phyloP scores from a whole-genome alignment of 1,140 invertebrate genomes.

The Grapholita molesta region DNA sequence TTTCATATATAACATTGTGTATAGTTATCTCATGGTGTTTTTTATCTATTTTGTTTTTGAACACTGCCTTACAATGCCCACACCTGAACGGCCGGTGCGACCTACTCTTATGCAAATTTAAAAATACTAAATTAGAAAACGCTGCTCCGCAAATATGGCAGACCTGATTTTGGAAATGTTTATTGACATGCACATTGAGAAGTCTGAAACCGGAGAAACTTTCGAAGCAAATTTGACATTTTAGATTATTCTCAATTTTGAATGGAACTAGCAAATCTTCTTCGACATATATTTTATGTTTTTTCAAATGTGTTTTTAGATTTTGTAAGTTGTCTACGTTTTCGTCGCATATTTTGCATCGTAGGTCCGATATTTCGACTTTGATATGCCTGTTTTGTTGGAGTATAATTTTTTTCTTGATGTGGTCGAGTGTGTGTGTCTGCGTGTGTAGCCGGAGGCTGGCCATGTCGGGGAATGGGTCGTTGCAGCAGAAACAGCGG shows the following conservation, averaged over 20 bases:
- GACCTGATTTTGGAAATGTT: slow-evolving; percentile 59
- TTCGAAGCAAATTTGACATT: slow-evolving; percentile 58
- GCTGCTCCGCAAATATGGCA: slow-evolving; percentile 60
- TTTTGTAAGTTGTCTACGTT: slow-evolving; percentile 30
- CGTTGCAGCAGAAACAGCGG: slow-evolving; percentile 58
- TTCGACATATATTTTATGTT: slow-evolving; percentile 42
- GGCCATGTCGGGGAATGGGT: slow-evolving; percentile 50
- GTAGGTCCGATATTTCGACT: slow-evolving; percentile 53
- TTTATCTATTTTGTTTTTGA: slow-evolving; percentile 43
- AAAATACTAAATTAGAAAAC: slow-evolving; percentile 54
- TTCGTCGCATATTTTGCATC: slow-evolving; percentile 45
- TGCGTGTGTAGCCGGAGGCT: slow-evolving; percentile 40
- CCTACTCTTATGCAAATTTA: slow-evolving; percentile 58
- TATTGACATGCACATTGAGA: slow-evolving; percentile 65
- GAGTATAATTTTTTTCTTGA: slow-evolving; percentile 55
- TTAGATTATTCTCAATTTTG: slow-evolving; percentile 43
- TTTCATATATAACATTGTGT: slow-evolving; percentile 43
- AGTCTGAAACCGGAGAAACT: slow-evolving; percentile 45
- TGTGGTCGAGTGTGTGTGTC: slow-evolving; percentile 41
- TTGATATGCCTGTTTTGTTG: slow-evolving; percentile 59
- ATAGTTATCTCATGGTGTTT: slow-evolving; percentile 42
- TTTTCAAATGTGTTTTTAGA: slow-evolving; percentile 41
- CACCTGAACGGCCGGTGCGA: slow-evolving; percentile 46
- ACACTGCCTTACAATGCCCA: slow-evolving; percentile 39
- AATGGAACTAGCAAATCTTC: slow-evolving; percentile 55